These are phyloP conservation scores for Chalcosyrphus nemorum DNA, from an alignment of 2,888 invertebrate species.

Conservation along the genomic window DNA sequence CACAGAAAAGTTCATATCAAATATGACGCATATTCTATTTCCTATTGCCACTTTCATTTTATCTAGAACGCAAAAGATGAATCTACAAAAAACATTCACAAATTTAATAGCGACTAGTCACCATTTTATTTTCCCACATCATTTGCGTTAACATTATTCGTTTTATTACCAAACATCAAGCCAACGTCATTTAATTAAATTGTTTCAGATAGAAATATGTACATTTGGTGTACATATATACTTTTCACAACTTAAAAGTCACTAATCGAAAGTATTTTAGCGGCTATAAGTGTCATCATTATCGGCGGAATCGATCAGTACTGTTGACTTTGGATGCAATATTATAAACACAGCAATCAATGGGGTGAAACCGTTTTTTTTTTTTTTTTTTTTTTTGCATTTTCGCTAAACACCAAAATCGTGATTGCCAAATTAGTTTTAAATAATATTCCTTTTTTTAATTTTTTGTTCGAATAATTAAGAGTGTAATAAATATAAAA, in stretches of 20 bases:
- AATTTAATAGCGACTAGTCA: neutral
- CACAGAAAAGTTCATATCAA: neutral
- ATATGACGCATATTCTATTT: neutral
- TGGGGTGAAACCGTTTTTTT: too few species aligned
- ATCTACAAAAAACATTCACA: neutral
- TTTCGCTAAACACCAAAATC: neutral
- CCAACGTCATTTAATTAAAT: neutral
- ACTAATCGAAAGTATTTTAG: neutral
- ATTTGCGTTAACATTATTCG: neutral
- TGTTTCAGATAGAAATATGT: neutral
- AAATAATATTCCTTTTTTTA: neutral
- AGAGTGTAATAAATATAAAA: neutral
- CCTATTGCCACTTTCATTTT: neutral
- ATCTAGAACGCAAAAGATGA: neutral
- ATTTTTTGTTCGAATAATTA: constrained; percentile 5
- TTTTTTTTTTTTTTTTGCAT: neutral
- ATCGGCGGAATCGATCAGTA: neutral
- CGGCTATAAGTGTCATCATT: neutral
- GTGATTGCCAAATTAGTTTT: neutral
- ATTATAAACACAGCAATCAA: neutral
- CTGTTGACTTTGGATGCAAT: neutral
- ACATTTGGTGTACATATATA: neutral
- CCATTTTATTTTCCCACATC: neutral
- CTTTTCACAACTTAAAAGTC: neutral
- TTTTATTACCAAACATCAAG: neutral